Percentiles rank a stretch among this genome's conserved stretches.
Evolutionary conservation across 2,888 invertebrate genomes (phyloP).

Genomic region (Adineta ricciae): DNA sequence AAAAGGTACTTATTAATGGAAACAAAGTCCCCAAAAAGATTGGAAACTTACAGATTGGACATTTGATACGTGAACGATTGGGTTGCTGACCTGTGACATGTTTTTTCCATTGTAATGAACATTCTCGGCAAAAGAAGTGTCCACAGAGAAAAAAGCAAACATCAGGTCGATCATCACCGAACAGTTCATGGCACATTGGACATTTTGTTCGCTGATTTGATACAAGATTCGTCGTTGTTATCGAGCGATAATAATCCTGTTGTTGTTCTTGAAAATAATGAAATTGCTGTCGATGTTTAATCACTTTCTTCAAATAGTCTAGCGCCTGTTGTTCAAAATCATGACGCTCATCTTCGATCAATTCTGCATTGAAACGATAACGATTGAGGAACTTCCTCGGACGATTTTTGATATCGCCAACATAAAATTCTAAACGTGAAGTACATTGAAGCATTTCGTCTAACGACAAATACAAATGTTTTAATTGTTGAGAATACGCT

Average conservation of each 20-base stretch:
- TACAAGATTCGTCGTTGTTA: background rate
- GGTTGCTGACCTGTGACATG: background rate
- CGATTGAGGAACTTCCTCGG: background rate
- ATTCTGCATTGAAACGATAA: background rate
- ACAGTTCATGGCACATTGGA: slow-evolving; percentile 6
- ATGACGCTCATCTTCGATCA: background rate
- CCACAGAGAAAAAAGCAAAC: slow-evolving; percentile 7
- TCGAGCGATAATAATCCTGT: slow-evolving; percentile 3
- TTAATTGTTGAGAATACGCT: background rate
- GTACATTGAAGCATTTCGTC: slow-evolving; percentile 9
- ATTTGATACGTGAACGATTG: background rate
- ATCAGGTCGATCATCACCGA: background rate
- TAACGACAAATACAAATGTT: background rate
- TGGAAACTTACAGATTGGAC: background rate
- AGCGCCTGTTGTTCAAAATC: background rate
- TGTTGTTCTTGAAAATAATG: slow-evolving; percentile 15
- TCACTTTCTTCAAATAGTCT: background rate
- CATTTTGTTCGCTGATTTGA: background rate
- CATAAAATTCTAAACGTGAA: background rate
- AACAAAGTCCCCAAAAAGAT: background rate
- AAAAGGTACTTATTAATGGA: background rate
- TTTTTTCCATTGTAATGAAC: slow-evolving; percentile 4
- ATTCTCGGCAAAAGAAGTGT: background rate
- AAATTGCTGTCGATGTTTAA: slow-evolving; percentile 5
- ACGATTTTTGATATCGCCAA: background rate